A percentile compares a stretch with the other conserved stretches of the same genome.
Evolutionary conservation across 2,888 invertebrate genomes (phyloP).

Genomic region (Dryomyza anilis): DNA sequence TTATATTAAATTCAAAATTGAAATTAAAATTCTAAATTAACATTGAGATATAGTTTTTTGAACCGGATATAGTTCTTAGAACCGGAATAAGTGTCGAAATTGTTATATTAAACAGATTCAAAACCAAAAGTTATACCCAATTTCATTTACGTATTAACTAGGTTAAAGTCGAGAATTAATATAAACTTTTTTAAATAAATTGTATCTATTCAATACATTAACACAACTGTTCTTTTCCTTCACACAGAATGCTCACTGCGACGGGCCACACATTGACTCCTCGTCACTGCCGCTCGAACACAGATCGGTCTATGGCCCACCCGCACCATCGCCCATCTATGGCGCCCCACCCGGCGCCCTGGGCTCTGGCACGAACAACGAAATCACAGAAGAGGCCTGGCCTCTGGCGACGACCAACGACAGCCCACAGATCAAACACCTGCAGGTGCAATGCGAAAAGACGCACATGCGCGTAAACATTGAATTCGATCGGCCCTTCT

Average conservation of each 20-base stretch:
- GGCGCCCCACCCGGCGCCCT: conserved; percentile 56
- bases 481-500: conserved; percentile 92
- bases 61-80: too few species aligned
- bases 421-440: conserved; percentile 90
- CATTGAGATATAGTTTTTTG: too few species aligned
- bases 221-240: conserved; percentile 2
- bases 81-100: too few species aligned
- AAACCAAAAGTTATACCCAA: too few species aligned
- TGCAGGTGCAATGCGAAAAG: conserved; percentile 94
- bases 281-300: conserved; percentile 82
- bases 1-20: too few species aligned
- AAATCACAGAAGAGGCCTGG: conserved; percentile 81
- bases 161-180: too few species aligned
- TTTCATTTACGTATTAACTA: too few species aligned
- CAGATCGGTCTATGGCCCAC: conserved; percentile 77
- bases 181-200: neutral
- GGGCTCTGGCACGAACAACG: conserved; percentile 61
- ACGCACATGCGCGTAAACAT: conserved; percentile 95
- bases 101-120: too few species aligned
- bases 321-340: conserved; percentile 64
- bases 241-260: conserved; percentile 74
- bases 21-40: too few species aligned
- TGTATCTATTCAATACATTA: neutral
- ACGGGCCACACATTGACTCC: conserved; percentile 78
- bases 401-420: conserved; percentile 81